A percentile compares a stretch with the other conserved stretches of the same genome.
These are phyloP conservation scores for Tragopan temminckii DNA, from an alignment of 2,797 vertebrate species.

Conservation along the genomic window DNA sequence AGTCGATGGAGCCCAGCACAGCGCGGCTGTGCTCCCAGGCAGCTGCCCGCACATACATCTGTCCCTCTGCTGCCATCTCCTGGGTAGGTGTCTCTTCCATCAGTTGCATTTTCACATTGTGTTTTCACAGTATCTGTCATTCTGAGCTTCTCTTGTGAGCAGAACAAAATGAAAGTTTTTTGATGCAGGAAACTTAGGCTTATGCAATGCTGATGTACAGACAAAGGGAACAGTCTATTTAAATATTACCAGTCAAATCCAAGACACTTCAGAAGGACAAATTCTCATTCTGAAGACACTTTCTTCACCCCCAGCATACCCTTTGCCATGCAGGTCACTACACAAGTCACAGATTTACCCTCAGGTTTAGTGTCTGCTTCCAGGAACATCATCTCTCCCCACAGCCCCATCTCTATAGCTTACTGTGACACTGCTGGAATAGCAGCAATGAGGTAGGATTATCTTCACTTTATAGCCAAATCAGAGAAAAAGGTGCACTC, in stretches of 20 bases:
- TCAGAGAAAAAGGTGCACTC: neutral
- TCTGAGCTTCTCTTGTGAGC: neutral
- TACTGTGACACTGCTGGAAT: neutral
- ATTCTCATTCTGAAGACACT: neutral
- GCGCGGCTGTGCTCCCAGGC: neutral
- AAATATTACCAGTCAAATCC: neutral
- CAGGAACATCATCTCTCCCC: neutral
- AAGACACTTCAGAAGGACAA: neutral
- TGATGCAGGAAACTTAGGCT: neutral
- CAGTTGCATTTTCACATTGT: neutral
- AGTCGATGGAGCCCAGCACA: neutral
- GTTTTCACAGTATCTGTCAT: rapidly evolving
- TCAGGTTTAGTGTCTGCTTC: neutral
- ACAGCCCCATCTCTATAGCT: neutral
- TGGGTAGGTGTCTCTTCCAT: neutral
- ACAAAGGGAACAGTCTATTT: neutral
- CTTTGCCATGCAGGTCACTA: neutral
- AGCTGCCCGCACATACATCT: neutral
- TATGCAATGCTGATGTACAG: neutral
- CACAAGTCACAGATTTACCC: neutral
- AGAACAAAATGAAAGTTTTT: neutral
- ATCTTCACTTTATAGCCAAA: neutral
- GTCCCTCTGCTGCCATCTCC: slow-evolving; percentile 60
- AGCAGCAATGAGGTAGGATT: neutral
- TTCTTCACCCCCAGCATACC: neutral